phyloP scores from a whole-genome alignment of 2,797 vertebrate species.

The Sebastes iracundus region DNA sequence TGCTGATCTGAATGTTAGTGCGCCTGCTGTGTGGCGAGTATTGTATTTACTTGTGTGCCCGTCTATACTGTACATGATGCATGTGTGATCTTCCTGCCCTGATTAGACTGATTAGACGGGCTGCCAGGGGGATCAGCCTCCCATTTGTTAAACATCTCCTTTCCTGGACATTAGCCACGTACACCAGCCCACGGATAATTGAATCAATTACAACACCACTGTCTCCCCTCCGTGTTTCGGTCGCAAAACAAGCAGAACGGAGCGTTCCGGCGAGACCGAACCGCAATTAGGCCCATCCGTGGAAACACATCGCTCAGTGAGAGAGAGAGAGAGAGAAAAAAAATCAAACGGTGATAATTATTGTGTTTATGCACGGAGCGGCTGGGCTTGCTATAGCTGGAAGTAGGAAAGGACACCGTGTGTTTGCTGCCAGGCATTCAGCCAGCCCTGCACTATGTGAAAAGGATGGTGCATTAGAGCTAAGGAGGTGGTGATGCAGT shows the following conservation, averaged over 20 bases:
- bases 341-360: constrained; percentile 51
- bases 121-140: constrained; percentile 5
- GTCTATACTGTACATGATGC: background rate
- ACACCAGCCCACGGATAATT: constrained; percentile 58
- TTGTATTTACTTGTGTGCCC: background rate
- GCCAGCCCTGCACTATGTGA: constrained; percentile 21
- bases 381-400: constrained; percentile 10
- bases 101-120: constrained; percentile 19
- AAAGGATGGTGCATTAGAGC: constrained; percentile 37
- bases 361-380: constrained; percentile 41
- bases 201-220: constrained; percentile 56
- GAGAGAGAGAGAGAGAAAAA: background rate
- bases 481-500: constrained; percentile 39
- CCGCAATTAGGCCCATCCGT: constrained; percentile 42
- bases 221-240: constrained; percentile 53
- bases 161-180: constrained; percentile 63
- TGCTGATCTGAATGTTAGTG: background rate
- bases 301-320: constrained; percentile 23
- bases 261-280: constrained; percentile 24
- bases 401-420: constrained; percentile 4
- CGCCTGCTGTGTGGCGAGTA: background rate
- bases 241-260: constrained; percentile 48
- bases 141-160: constrained; percentile 52
- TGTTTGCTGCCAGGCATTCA: background rate
- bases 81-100: constrained; percentile 4